Evolutionary conservation across 2,113 vertebrate genomes (phyloP).

Genomic region (Leptobrachium leishanense): DNA sequence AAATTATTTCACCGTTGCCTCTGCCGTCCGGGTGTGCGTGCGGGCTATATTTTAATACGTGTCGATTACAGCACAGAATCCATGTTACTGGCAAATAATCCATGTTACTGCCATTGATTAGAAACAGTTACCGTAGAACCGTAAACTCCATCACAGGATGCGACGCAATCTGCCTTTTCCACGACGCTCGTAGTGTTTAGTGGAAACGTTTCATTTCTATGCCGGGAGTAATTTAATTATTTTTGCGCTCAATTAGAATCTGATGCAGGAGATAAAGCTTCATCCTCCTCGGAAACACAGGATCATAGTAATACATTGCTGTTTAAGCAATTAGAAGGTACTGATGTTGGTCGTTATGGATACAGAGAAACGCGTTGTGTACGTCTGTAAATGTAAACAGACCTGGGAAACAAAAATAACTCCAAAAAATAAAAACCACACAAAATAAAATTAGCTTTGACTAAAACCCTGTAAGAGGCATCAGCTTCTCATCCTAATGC

Average conservation of each 20-base stretch:
- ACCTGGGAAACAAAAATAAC: conserved; percentile 18
- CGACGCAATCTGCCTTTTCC: conserved; percentile 17
- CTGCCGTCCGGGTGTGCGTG: no score
- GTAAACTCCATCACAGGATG: not conserved
- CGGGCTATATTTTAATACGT: no score
- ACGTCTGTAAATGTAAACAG: not conserved
- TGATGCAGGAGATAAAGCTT: conserved; percentile 4
- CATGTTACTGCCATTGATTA: not conserved
- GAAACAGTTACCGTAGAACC: not conserved
- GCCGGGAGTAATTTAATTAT: not conserved
- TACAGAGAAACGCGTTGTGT: not conserved
- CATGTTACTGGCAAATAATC: not conserved
- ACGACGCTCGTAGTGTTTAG: conserved; percentile 7
- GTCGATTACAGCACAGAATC: not conserved
- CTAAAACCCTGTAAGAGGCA: not conserved
- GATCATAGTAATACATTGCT: conserved; percentile 25
- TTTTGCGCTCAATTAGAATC: conserved; percentile 17
- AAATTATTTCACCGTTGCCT: not conserved
- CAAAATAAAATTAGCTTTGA: not conserved
- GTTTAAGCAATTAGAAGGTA: conserved; percentile 33
- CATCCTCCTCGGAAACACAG: conserved; percentile 20
- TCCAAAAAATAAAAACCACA: not conserved
- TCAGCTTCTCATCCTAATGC: not conserved
- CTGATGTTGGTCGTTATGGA: not conserved
- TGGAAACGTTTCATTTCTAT: not conserved